Conservation (phyloP, 1,140 invertebrate genomes). For the Danaus melanippus region DNA sequence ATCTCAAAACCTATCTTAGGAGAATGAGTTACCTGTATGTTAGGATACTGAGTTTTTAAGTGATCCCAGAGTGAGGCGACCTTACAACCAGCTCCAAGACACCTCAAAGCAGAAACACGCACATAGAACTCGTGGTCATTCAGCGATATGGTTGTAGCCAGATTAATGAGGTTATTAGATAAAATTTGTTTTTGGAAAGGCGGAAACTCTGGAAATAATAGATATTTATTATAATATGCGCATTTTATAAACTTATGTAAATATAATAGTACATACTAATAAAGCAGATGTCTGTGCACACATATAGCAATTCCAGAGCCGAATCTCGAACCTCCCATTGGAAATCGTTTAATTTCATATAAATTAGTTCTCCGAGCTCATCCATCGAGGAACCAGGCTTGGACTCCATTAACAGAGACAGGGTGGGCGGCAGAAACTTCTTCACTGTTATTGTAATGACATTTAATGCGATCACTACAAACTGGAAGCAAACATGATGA, state of each 20-base stretch:
- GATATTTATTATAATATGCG: neutral
- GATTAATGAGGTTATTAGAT: constrained; percentile 76
- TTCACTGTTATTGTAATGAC: constrained; percentile 78
- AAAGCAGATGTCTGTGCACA: constrained; percentile 78
- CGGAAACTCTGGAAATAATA: constrained; percentile 77
- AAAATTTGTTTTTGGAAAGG: constrained; percentile 81
- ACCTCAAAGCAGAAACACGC: constrained; percentile 79
- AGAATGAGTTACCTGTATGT: constrained; percentile 73
- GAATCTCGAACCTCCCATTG: constrained; percentile 84
- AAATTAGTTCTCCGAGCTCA: constrained; percentile 77
- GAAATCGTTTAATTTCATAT: constrained; percentile 78
- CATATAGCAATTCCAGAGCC: constrained; percentile 79
- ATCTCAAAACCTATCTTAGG: neutral
- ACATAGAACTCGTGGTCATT: constrained; percentile 82
- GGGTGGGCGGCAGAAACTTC: constrained; percentile 82
- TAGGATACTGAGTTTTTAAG: constrained; percentile 65
- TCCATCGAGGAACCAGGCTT: constrained; percentile 76
- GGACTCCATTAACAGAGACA: constrained; percentile 79
- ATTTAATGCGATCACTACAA: constrained; percentile 78
- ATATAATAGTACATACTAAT: constrained; percentile 66
- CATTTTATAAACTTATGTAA: constrained; percentile 37
- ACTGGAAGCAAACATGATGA: constrained; percentile 57
- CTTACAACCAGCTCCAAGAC: constrained; percentile 77
- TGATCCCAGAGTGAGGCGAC: constrained; percentile 79
- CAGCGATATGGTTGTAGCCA: constrained; percentile 76